These are phyloP conservation scores for Hoplodrina blanda DNA, from an alignment of 2,888 invertebrate species.

Conservation along the genomic window DNA sequence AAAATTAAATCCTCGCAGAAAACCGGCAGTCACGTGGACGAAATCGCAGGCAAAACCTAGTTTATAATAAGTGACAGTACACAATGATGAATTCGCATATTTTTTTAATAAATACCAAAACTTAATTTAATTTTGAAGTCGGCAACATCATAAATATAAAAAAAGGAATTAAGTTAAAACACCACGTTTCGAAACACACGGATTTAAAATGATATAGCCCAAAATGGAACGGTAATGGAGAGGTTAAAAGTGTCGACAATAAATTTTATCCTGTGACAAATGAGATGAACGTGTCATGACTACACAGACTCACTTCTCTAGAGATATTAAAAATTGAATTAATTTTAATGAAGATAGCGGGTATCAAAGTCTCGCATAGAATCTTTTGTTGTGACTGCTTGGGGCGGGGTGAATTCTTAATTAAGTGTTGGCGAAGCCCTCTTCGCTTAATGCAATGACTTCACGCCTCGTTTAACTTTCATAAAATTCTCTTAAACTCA, in stretches of 20 bases:
- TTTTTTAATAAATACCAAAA: not conserved
- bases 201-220: slow-evolving; percentile 45
- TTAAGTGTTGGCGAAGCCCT: slow-evolving; percentile 89
- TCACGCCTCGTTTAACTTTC: slow-evolving; percentile 89
- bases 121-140: not conserved
- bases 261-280: slow-evolving; percentile 74
- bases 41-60: too few species aligned
- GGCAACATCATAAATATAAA: slow-evolving; percentile 5
- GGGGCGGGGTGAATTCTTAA: slow-evolving; percentile 84
- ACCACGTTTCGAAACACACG: slow-evolving; percentile 25
- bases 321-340: slow-evolving; percentile 85
- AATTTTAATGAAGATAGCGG: slow-evolving; percentile 83
- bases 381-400: slow-evolving; percentile 87
- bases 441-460: slow-evolving; percentile 89
- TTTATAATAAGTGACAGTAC: not conserved
- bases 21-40: too few species aligned
- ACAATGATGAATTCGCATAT: not conserved
- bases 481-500: slow-evolving; percentile 88
- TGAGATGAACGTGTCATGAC: slow-evolving; percentile 75
- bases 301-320: slow-evolving; percentile 55
- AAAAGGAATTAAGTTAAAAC: slow-evolving; percentile 19
- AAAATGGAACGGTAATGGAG: slow-evolving; percentile 57
- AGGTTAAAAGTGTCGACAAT: slow-evolving; percentile 61
- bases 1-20: too few species aligned
- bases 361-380: slow-evolving; percentile 74